Conservation (phyloP, 2,113 vertebrate genomes). For the Dromiciops gliroides region DNA sequence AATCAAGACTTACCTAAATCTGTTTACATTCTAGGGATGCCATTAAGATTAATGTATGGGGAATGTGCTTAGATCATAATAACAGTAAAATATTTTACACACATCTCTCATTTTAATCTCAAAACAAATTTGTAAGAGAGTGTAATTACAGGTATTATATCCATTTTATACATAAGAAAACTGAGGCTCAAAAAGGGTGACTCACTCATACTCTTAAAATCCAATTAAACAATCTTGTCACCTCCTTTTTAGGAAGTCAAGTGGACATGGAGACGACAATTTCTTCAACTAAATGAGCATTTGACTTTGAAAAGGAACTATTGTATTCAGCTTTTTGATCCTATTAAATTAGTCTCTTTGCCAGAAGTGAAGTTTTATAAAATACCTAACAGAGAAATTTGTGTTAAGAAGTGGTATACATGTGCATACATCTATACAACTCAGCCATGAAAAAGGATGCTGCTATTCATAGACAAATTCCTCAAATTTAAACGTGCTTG, state of each 20-base stretch:
- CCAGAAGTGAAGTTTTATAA: slow-evolving; percentile 68
- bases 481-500: slow-evolving; percentile 16
- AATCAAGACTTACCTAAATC: slow-evolving; percentile 43
- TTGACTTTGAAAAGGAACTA: slow-evolving; percentile 74
- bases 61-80: slow-evolving; percentile 34
- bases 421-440: slow-evolving; percentile 17
- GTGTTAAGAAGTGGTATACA: slow-evolving; percentile 14
- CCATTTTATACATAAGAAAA: background rate
- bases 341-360: slow-evolving; percentile 63
- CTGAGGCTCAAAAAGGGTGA: background rate
- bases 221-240: slow-evolving; percentile 63
- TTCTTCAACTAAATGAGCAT: slow-evolving; percentile 72
- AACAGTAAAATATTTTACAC: background rate
- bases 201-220: slow-evolving; percentile 56
- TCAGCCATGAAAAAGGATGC: slow-evolving; percentile 6
- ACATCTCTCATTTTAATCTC: background rate
- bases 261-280: slow-evolving; percentile 74
- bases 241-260: slow-evolving; percentile 73
- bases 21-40: slow-evolving; percentile 43
- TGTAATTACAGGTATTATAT: background rate
- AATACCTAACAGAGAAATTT: slow-evolving; percentile 44
- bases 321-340: slow-evolving; percentile 75
- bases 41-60: slow-evolving; percentile 63
- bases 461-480: slow-evolving; percentile 14
- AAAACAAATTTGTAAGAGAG: background rate